Percentiles rank a stretch among this genome's conserved stretches.
phyloP scores from a whole-genome alignment of 2,797 vertebrate genomes.

The Naso thynnoides region DNA sequence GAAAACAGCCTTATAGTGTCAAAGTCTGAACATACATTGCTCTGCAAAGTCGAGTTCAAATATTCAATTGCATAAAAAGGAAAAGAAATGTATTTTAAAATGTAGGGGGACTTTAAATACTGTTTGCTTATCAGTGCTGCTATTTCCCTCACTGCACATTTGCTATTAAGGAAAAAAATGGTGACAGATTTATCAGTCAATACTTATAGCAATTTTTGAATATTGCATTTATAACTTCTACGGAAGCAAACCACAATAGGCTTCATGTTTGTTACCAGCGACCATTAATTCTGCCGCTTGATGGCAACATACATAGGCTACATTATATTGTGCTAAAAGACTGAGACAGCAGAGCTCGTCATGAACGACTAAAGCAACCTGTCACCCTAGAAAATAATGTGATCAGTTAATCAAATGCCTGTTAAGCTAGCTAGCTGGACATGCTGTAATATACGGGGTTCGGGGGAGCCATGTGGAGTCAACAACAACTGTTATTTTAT shows the following conservation, averaged over 20 bases:
- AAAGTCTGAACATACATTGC: too few relatives aligned
- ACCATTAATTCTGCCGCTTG: background rate
- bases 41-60: too few relatives aligned
- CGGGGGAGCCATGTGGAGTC: too few relatives aligned
- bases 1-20: too few relatives aligned
- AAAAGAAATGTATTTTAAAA: too few relatives aligned
- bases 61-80: too few relatives aligned
- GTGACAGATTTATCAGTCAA: background rate
- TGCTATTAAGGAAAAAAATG: background rate
- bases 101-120: background rate
- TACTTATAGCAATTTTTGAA: background rate
- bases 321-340: background rate
- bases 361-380: too few relatives aligned
- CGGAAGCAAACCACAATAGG: too few relatives aligned
- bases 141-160: background rate
- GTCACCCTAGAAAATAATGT: background rate
- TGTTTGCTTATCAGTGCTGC: background rate
- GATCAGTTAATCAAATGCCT: background rate
- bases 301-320: background rate
- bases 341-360: background rate
- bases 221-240: background rate
- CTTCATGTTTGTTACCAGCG: too few relatives aligned
- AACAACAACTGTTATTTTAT: too few relatives aligned
- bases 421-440: background rate
- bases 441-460: too few relatives aligned